Base-by-base conservation (phyloP, 2,797 vertebrate genomes). In the Gorsachius magnificus region DNA sequence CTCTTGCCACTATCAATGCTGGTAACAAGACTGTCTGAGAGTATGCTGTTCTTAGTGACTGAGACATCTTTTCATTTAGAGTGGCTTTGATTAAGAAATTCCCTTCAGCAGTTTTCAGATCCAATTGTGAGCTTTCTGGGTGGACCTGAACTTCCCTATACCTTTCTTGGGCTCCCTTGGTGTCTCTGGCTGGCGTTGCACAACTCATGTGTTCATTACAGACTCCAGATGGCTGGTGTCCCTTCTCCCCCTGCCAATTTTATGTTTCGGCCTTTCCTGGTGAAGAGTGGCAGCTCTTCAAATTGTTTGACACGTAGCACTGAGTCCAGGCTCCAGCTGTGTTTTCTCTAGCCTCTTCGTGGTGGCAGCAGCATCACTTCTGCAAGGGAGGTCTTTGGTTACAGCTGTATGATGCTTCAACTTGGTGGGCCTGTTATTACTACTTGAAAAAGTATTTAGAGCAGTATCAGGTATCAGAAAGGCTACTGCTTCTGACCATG, bases 231-330 rank as follows among this genome's bases (percentile, higher is more conserved):
- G 43, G 50, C 76, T 83, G 43, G 26, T 60, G 38, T 70, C 56
- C 36, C 33, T 74, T 71, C 31, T n/a, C 1, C 22, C 13, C 18
- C 28, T 70, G 36, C 41, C 54, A 33, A 0, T 63, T 46, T 46
- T 26, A 41, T 2, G 0, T 64, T 83, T 80, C 0, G 0, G 12
- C n/a, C 31, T 70, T 95, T 63, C 54, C 15, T 50, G 51, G 25
- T 69, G 45, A 77, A 38, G 28, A 78, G 13, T n/a, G 10, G 50
- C 57, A 77, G 18, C 56, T 63, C 57, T 87, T 83, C 18, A 58
- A 0, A 25, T 10, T 50, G 9, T 70, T 56, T 58, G 22, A 15
- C 3, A 3, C 54, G 83, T 65, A 84, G 50, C 46, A 28, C n/a
- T 20, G 26, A 75, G 57, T 22, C 66, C 45, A 65, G n/a, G n/a